A percentile compares a stretch with the other conserved stretches of the same genome.
Conservation (phyloP, 2,888 invertebrate species). For the Scelioninae gen. 1 region DNA sequence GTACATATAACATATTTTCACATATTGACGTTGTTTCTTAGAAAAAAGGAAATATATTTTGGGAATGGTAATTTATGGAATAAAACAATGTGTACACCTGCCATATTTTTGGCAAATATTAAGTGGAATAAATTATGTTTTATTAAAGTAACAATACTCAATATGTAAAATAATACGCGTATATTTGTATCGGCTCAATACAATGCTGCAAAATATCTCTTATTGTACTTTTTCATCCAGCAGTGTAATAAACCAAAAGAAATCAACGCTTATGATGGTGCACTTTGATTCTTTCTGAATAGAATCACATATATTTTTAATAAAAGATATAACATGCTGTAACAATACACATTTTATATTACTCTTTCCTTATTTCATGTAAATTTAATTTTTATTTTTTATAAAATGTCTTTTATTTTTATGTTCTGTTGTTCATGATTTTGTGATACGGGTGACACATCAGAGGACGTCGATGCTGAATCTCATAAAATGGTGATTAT, state of each 20-base stretch:
- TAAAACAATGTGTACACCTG: slow-evolving; percentile 46
- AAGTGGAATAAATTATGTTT: slow-evolving; percentile 75
- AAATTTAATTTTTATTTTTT: slow-evolving; percentile 55
- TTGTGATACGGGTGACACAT: slow-evolving; percentile 33
- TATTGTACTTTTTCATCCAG: slow-evolving; percentile 64
- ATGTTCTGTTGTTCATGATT: slow-evolving; percentile 34
- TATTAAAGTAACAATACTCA: slow-evolving; percentile 79
- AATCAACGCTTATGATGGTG: slow-evolving; percentile 71
- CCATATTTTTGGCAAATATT: slow-evolving; percentile 73
- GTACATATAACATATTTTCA: too few species aligned
- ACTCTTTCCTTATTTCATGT: slow-evolving; percentile 28
- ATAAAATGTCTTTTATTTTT: slow-evolving; percentile 50
- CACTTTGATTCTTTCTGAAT: slow-evolving; percentile 52
- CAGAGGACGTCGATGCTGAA: slow-evolving; percentile 36
- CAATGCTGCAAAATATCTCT: slow-evolving; percentile 72
- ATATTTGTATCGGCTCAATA: slow-evolving; percentile 75
- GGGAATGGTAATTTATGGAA: slow-evolving; percentile 56
- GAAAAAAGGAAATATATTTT: too few species aligned
- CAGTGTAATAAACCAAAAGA: slow-evolving; percentile 73
- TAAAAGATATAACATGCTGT: slow-evolving; percentile 46
- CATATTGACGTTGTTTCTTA: too few species aligned
- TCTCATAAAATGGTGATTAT: slow-evolving; percentile 39
- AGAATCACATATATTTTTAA: slow-evolving; percentile 62
- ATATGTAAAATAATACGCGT: slow-evolving; percentile 74
- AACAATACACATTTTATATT: slow-evolving; percentile 51